Conservation (phyloP, 1,140 invertebrate species). For the Zelostemma sp. region DNA sequence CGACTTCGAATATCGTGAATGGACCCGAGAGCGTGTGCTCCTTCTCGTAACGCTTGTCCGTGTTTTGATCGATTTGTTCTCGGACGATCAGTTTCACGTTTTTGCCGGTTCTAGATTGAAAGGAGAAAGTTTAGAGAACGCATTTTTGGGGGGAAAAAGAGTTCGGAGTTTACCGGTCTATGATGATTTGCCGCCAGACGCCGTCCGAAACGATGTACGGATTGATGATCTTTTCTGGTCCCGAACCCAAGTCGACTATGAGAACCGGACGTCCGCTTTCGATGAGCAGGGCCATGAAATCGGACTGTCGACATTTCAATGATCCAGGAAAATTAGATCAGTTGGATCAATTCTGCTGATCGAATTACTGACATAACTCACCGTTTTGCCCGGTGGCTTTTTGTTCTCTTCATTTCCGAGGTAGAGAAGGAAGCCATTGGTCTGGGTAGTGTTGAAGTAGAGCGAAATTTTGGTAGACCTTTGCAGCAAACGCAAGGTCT, state of each 20-base stretch:
- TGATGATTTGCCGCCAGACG: slow-evolving; percentile 90
- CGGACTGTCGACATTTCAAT: slow-evolving; percentile 73
- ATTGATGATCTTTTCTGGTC: slow-evolving; percentile 80
- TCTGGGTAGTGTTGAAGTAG: slow-evolving; percentile 86
- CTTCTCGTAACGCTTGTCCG: slow-evolving; percentile 70
- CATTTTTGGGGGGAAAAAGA: neutral
- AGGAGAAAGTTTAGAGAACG: neutral
- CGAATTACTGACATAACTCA: too few relatives aligned
- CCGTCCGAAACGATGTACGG: slow-evolving; percentile 84
- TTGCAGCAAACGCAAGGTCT: slow-evolving; percentile 83
- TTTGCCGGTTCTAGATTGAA: slow-evolving; percentile 78
- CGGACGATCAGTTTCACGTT: slow-evolving; percentile 85
- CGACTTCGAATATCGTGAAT: slow-evolving; percentile 88
- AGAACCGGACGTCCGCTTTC: slow-evolving; percentile 89
- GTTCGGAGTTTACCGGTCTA: slow-evolving; percentile 87
- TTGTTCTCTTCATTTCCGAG: slow-evolving; percentile 88
- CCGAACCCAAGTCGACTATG: slow-evolving; percentile 90
- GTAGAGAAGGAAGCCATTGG: slow-evolving; percentile 88
- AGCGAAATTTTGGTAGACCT: slow-evolving; percentile 89
- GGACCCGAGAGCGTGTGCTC: slow-evolving; percentile 78
- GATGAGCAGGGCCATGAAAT: slow-evolving; percentile 94
- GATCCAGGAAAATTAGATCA: too few relatives aligned
- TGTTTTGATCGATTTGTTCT: slow-evolving; percentile 78
- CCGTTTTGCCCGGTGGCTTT: slow-evolving; percentile 75
- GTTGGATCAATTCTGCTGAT: too few relatives aligned